phyloP scores from a whole-genome alignment of 1,140 invertebrate genomes.

The Danaus melanippus region DNA sequence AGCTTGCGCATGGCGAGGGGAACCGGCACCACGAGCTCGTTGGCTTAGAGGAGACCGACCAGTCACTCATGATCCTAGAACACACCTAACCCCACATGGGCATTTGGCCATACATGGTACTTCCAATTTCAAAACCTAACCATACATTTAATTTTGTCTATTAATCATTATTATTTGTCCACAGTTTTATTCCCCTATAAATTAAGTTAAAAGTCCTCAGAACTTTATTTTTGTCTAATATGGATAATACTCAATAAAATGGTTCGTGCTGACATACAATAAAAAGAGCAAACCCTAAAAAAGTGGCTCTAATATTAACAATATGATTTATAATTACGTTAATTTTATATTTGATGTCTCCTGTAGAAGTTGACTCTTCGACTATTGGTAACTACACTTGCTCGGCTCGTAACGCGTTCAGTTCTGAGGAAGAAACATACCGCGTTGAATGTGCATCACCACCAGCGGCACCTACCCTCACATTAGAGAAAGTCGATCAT shows the following conservation, averaged over 20 bases:
- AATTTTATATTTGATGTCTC: not conserved
- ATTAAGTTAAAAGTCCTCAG: too few species aligned
- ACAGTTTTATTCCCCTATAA: too few species aligned
- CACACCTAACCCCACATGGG: conserved; percentile 78
- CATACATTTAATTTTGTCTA: too few species aligned
- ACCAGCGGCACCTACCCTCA: conserved; percentile 76
- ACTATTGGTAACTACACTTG: conserved; percentile 85
- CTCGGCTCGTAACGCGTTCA: conserved; percentile 81
- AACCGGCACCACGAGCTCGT: conserved; percentile 78
- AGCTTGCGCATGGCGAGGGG: conserved; percentile 78
- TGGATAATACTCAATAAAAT: too few species aligned
- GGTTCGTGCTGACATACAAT: too few species aligned
- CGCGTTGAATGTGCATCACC: conserved; percentile 80
- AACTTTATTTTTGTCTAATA: too few species aligned
- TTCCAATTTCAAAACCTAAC: too few species aligned
- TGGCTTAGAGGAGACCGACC: conserved; percentile 79
- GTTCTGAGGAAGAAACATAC: conserved; percentile 82
- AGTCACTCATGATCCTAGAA: conserved; percentile 78
- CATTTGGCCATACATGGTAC: conserved; percentile 79
- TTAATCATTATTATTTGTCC: too few species aligned
- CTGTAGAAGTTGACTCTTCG: conserved; percentile 71
- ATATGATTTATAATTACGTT: not conserved
- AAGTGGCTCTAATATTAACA: too few species aligned
- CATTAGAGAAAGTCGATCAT: conserved; percentile 42
- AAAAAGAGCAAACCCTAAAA: too few species aligned